phyloP scores from a whole-genome alignment of 2,113 vertebrate genomes.

The Seriola rivoliana region DNA sequence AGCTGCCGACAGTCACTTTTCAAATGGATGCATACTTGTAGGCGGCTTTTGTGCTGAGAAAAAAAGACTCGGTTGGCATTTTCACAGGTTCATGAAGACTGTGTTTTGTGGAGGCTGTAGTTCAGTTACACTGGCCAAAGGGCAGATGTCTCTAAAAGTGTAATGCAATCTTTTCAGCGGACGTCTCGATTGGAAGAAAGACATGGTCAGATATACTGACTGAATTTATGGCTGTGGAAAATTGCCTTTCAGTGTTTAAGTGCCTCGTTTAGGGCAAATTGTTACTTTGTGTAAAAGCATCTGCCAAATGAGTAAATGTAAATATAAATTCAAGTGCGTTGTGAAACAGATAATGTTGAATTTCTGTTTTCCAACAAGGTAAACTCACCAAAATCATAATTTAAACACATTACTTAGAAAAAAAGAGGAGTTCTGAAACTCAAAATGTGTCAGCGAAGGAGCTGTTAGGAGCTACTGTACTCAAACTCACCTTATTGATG shows the following conservation, averaged over 20 bases:
- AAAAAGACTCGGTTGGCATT: constrained; percentile 38
- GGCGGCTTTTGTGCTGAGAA: constrained; percentile 64
- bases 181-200: constrained; percentile 33
- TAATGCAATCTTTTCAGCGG: constrained; percentile 25
- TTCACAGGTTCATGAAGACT: constrained; percentile 50
- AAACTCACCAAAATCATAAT: not conserved
- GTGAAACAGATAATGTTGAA: constrained; percentile 7
- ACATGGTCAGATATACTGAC: constrained; percentile 13
- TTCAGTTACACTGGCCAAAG: constrained; percentile 43
- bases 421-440: not conserved
- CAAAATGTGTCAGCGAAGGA: not conserved
- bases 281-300: too few relatives aligned
- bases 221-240: not conserved
- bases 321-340: not conserved
- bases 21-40: constrained; percentile 64
- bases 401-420: not conserved
- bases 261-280: not conserved
- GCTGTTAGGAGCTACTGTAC: not conserved
- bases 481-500: not conserved
- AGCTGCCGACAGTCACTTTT: constrained; percentile 72
- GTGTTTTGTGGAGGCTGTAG: constrained; percentile 55
- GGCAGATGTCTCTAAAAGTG: constrained; percentile 56
- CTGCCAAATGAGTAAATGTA: too few relatives aligned
- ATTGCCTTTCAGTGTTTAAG: constrained; percentile 26
- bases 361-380: constrained; percentile 3